phyloP scores from a whole-genome alignment of 2,888 invertebrate species.

The Megalurothrips usitatus region DNA sequence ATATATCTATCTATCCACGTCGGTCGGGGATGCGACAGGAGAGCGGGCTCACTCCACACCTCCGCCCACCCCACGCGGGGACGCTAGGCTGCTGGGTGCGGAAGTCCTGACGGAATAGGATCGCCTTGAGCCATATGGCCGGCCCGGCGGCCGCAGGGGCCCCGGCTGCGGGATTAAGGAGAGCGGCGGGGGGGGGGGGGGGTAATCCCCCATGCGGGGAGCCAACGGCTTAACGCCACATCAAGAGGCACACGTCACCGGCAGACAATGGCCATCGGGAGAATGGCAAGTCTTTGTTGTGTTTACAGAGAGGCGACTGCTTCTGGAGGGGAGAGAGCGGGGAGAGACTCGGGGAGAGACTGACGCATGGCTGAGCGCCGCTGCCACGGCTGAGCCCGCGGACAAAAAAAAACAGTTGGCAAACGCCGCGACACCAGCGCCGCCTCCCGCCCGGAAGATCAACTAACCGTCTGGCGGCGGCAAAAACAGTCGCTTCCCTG shows the following conservation, averaged over 20 bases:
- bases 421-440: neutral
- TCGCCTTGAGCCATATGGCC: constrained; percentile 11
- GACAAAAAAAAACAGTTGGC: constrained; percentile 1
- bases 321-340: neutral
- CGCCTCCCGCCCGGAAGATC: neutral
- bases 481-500: neutral
- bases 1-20: neutral
- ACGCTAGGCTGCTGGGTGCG: too few species aligned
- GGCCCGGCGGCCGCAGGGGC: neutral
- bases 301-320: neutral
- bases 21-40: neutral
- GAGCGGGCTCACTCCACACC: neutral
- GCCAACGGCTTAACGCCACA: constrained; percentile 19
- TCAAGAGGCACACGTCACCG: constrained; percentile 17
- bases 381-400: neutral
- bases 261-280: constrained; percentile 6
- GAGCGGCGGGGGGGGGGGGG: neutral
- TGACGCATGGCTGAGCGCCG: neutral
- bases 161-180: neutral
- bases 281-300: neutral
- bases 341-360: neutral
- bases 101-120: neutral
- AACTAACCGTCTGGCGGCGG: neutral
- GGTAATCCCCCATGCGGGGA: constrained; percentile 12
- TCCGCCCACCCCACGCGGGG: neutral